A percentile compares a stretch with the other conserved stretches of the same genome.
Conservation (phyloP, 2,113 vertebrate species). For the Notarius lentiginosus region DNA sequence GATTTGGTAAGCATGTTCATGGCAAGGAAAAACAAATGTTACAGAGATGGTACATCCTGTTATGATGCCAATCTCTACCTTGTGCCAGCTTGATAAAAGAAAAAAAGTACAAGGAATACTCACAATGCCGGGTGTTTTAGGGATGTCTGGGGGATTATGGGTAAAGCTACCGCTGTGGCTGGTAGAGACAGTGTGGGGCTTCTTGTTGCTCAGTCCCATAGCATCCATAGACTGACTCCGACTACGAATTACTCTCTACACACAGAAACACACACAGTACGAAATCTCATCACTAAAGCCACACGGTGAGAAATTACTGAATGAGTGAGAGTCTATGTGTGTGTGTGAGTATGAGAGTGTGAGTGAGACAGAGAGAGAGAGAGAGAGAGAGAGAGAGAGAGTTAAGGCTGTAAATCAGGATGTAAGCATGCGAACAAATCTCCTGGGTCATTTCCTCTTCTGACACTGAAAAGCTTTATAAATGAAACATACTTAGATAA, state of each 20-base stretch:
- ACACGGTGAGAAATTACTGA: slow-evolving; percentile 12
- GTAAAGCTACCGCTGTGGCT: slow-evolving; percentile 91
- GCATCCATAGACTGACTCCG: slow-evolving; percentile 94
- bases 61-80: no score
- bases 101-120: slow-evolving; percentile 67
- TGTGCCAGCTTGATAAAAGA: no score
- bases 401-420: no score
- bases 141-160: slow-evolving; percentile 82
- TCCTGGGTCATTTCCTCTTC: slow-evolving; percentile 20
- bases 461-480: background rate
- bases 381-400: background rate
- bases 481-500: background rate
- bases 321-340: background rate
- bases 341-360: no score
- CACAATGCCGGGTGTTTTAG: slow-evolving; percentile 87
- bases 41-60: no score
- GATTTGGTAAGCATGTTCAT: no score
- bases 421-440: slow-evolving; percentile 5
- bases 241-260: slow-evolving; percentile 88
- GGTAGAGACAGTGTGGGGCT: slow-evolving; percentile 85
- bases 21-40: no score
- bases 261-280: slow-evolving; percentile 66
- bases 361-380: background rate
- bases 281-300: slow-evolving; percentile 44
- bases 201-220: slow-evolving; percentile 89